Conservation (phyloP, 2,888 invertebrate species). For the Chaetoderma sp. region DNA sequence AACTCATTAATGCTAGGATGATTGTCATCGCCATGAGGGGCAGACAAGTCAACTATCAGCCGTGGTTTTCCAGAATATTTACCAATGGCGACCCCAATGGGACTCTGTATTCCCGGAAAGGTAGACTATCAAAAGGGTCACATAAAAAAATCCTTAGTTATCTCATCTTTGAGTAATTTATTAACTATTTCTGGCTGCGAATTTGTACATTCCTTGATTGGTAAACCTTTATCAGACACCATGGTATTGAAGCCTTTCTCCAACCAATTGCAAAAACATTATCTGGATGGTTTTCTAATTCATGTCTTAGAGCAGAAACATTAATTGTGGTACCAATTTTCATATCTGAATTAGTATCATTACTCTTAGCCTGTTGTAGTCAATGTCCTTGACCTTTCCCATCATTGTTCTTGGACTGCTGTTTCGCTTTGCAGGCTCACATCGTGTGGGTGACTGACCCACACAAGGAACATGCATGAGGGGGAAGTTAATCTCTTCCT, state of each 20-base stretch:
- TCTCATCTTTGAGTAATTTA: constrained; percentile 25
- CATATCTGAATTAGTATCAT: no score
- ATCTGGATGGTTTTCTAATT: neutral
- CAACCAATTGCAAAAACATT: neutral
- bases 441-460: no score
- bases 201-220: constrained; percentile 29
- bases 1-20: constrained; percentile 30
- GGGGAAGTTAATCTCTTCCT: no score
- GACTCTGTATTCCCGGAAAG: constrained; percentile 29
- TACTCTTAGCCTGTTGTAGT: no score
- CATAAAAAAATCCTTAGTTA: constrained; percentile 28
- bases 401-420: no score
- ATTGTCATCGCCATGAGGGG: constrained; percentile 28
- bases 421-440: no score
- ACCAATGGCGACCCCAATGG: constrained; percentile 27
- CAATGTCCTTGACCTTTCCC: no score
- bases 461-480: no score
- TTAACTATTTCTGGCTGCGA: constrained; percentile 20
- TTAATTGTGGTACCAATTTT: no score
- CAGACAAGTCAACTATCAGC: constrained; percentile 35
- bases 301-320: neutral
- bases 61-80: constrained; percentile 36
- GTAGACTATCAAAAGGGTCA: constrained; percentile 23
- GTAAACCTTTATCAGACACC: neutral
- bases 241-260: neutral